Evolutionary conservation across 2,888 invertebrate genomes (phyloP), one percentile per base, ranked within the genome.

Genomic region (Scrobipalpa costella): DNA sequence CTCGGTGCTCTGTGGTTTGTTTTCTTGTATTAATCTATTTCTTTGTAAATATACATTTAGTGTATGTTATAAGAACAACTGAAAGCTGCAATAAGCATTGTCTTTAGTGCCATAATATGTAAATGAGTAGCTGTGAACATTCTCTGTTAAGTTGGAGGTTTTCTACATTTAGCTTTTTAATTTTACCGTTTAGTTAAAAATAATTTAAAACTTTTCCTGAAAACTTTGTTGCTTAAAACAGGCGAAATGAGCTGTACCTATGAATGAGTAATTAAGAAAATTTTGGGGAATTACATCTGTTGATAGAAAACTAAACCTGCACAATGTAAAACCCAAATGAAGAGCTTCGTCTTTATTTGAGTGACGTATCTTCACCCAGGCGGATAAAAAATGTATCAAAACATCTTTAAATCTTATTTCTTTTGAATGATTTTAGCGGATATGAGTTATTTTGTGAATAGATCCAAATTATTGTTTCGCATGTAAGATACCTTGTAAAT

Each of bases 401-500:
- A n/a, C n/a, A n/a, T n/a, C n/a, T n/a, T n/a, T n/a, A n/a, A n/a
- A n/a, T n/a, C n/a, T n/a, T n/a, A n/a, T n/a, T 49, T 19, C 9
- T 21, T 50, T 17, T 17, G 50, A 19, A 9, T 19, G 1, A 0
- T 8, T 7, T 44, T 44, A 44, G 6, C 7, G n/a, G 6, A 44
- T 44, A 21, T 52, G 13, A 13, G 1, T 21, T 21, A 27, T 52
- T 21, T 11, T 21, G 7, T 2, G 9, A 9, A 11, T 8, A 5
- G 21, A 21, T 9, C 11, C 19, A 52, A 52, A 21, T 9, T 13
- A 27, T 13, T 21, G 2, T 50, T 21, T 50, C 13, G 50, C 50
- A 52, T 52, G 50, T 52, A 52, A 27, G 5, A 52, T 44, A 21
- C 50, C 50, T 27, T 52, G 50, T 52, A 21, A 27, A 52, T 52